Percentiles rank a stretch among this genome's conserved stretches.
Evolutionary conservation across 1,140 invertebrate species (phyloP).

Genomic region (Plectrocnemia conspersa): DNA sequence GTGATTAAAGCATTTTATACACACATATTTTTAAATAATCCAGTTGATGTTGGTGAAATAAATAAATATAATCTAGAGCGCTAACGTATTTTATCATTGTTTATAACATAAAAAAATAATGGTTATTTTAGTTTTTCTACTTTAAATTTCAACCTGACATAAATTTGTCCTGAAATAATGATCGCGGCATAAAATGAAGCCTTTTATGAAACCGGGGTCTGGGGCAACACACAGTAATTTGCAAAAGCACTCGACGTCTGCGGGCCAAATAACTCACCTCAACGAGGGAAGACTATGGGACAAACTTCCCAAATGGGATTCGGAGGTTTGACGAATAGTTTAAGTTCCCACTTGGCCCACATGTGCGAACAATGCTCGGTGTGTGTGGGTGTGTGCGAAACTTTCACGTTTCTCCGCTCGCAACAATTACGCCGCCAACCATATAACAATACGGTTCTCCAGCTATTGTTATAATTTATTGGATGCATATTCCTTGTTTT

Average conservation of each 20-base stretch:
- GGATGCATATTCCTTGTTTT: too few relatives aligned
- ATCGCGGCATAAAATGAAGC: not conserved
- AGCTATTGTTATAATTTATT: too few relatives aligned
- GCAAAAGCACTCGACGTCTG: not conserved
- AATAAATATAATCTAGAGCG: too few relatives aligned
- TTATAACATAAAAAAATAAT: too few relatives aligned
- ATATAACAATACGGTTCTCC: too few relatives aligned
- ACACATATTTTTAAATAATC: too few relatives aligned
- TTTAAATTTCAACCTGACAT: too few relatives aligned
- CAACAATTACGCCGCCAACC: not conserved
- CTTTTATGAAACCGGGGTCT: not conserved
- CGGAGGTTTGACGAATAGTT: constrained; percentile 11
- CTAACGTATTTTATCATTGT: too few relatives aligned
- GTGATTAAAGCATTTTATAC: too few relatives aligned
- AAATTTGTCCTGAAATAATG: too few relatives aligned
- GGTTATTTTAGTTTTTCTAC: too few relatives aligned
- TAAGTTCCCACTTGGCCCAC: constrained; percentile 3
- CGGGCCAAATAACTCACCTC: constrained; percentile 2
- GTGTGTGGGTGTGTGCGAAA: not conserved
- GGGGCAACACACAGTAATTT: constrained; percentile 8
- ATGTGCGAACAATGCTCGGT: not conserved
- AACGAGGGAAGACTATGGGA: not conserved
- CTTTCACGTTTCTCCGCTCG: constrained; percentile 1
- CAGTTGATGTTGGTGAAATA: too few relatives aligned
- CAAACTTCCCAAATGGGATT: constrained; percentile 7